phyloP scores from a whole-genome alignment of 2,113 vertebrate genomes.

The Morone saxatilis region DNA sequence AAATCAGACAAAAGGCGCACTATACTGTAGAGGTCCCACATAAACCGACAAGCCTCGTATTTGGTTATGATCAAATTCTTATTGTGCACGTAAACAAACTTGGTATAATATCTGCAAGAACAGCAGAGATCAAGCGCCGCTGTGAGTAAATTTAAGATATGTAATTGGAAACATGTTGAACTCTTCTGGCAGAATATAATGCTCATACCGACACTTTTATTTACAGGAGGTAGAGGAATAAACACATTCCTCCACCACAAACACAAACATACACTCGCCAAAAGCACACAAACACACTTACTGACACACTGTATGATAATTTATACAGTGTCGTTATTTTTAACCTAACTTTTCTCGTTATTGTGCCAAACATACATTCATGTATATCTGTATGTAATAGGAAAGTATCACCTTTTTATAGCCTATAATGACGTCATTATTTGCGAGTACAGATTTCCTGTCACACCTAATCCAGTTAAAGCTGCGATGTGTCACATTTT shows the following conservation, averaged over 20 bases:
- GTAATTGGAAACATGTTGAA: conserved; percentile 28
- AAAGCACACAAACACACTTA: not conserved
- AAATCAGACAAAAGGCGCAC: conserved; percentile 17
- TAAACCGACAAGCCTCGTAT: conserved; percentile 1
- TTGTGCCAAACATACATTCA: not conserved
- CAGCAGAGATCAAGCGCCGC: not conserved
- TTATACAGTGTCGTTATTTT: not conserved
- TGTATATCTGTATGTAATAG: not conserved
- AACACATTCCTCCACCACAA: not conserved
- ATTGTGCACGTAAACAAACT: not conserved
- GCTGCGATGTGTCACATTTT: not conserved
- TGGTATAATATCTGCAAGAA: conserved; percentile 3
- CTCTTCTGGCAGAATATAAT: not conserved
- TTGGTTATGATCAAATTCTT: conserved; percentile 36
- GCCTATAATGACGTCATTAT: not conserved
- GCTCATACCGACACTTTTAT: not conserved
- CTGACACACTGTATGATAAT: not conserved
- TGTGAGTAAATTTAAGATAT: not conserved
- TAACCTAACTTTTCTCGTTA: too few relatives aligned
- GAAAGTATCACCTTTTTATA: not conserved
- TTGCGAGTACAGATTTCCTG: not conserved
- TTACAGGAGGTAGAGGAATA: not conserved
- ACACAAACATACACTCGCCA: not conserved
- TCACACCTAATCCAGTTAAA: not conserved
- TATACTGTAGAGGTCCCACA: not conserved